These are phyloP conservation scores for Phaonia tiefii DNA, from an alignment of 2,888 invertebrate genomes.

Conservation along the genomic window DNA sequence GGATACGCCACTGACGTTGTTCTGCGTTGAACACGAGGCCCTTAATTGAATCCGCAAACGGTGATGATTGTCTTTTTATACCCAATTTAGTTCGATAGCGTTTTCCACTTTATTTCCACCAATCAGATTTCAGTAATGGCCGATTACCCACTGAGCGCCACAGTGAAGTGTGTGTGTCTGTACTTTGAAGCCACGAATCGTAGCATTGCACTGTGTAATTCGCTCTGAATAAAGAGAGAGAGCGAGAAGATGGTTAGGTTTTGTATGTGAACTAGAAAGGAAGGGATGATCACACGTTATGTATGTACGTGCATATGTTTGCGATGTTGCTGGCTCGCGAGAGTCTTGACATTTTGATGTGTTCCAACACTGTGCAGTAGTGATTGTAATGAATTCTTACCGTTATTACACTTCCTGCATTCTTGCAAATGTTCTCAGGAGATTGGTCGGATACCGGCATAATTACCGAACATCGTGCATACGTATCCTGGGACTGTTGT, in stretches of 20 bases:
- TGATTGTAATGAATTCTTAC: slow-evolving; percentile 56
- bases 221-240: neutral
- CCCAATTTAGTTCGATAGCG: slow-evolving; percentile 77
- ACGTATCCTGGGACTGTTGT: neutral
- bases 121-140: slow-evolving; percentile 78
- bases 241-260: neutral
- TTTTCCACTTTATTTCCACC: slow-evolving; percentile 73
- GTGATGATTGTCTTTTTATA: slow-evolving; percentile 86
- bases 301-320: slow-evolving; percentile 11
- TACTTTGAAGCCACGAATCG: slow-evolving; percentile 58
- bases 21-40: slow-evolving; percentile 76
- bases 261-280: slow-evolving; percentile 41
- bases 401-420: slow-evolving; percentile 67
- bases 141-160: slow-evolving; percentile 69
- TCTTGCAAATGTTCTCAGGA: slow-evolving; percentile 59
- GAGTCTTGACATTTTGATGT: slow-evolving; percentile 50
- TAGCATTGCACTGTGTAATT: slow-evolving; percentile 30
- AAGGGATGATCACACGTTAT: slow-evolving; percentile 37
- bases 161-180: slow-evolving; percentile 41
- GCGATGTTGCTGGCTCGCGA: slow-evolving; percentile 60
- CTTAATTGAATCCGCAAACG: slow-evolving; percentile 80
- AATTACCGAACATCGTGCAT: slow-evolving; percentile 51
- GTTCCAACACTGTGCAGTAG: slow-evolving; percentile 50
- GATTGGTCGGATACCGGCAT: slow-evolving; percentile 60
- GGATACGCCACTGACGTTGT: slow-evolving; percentile 65